Conservation (phyloP, 2,113 vertebrate genomes). For the Myotis brandtii region DNA sequence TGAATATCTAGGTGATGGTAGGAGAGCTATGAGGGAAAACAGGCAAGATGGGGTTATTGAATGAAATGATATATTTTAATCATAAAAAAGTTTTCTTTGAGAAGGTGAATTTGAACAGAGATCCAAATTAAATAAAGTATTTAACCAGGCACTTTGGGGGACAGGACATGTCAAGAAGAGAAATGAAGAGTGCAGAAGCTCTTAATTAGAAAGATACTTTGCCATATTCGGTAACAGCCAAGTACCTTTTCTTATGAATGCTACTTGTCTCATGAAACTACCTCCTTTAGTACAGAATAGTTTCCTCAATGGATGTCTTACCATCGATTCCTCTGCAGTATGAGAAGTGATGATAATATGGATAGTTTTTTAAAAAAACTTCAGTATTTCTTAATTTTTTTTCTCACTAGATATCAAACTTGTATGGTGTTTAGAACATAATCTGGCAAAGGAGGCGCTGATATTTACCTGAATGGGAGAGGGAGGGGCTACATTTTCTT, state of each 20-base stretch:
- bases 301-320: neutral
- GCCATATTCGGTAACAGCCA: neutral
- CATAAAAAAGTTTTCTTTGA: neutral
- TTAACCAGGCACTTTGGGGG: neutral
- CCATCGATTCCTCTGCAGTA: neutral
- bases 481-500: neutral
- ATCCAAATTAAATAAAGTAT: neutral
- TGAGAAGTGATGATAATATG: neutral
- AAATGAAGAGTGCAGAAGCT: neutral
- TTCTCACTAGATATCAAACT: neutral
- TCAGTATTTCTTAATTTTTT: neutral
- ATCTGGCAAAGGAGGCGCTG: rapidly evolving
- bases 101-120: neutral
- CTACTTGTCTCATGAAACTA: neutral
- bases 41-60: neutral
- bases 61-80: neutral
- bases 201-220: neutral
- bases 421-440: neutral
- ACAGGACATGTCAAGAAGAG: neutral
- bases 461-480: neutral
- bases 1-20: neutral
- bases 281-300: neutral
- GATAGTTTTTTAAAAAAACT: neutral
- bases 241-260: neutral
- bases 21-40: neutral